Base-by-base conservation (phyloP, 2,888 invertebrate genomes). In the Synanthedon andrenaeformis region DNA sequence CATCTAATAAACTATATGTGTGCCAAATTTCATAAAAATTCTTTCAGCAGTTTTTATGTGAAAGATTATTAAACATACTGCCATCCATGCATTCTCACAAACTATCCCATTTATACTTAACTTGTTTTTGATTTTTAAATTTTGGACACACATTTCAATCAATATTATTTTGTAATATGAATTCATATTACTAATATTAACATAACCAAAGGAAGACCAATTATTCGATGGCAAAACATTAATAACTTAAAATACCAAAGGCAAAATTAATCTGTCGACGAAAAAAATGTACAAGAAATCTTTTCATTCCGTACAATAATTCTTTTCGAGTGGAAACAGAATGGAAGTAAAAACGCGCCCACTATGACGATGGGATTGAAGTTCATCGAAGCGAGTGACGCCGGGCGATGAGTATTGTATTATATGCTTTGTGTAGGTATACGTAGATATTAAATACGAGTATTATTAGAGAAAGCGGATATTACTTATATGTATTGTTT, bases 231-330 rank as follows among this genome's bases (percentile, higher is more conserved):
- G n/a, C 12, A n/a, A 45, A 45, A 45, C 45, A 45, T 45, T 45
- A 45, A 45, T 13, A 45, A 45, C 45, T 14, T n/a, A n/a, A 45
- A 12, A 45, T 45, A 13, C 2, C 45, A 45, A n/a, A 45, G 45
- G 6, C 45, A 8, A 45, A 14, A 13, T 14, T 45, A 45, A 45
- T 45, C 45, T 14, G 45, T 35, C n/a, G 45, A 45, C 45, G 5
- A 14, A 45, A 45, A 45, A 45, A 45, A 45, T 45, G 45, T 45
- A 45, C 45, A 45, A 45, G 14, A 69, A 72, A 74, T 78, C 78
- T 78, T 79, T 79, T 82, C 81, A 82, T 82, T 81, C 76, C 72
- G 71, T 72, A 70, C 75, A 72, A 70, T 72, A 71, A 72, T 66
- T 65, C 59, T 58, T 59, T 58, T 57, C 56, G 54, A 62, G 58